Base-by-base conservation (phyloP, 2,113 vertebrate species). In the Cryptoleucopteryx plumbea region DNA sequence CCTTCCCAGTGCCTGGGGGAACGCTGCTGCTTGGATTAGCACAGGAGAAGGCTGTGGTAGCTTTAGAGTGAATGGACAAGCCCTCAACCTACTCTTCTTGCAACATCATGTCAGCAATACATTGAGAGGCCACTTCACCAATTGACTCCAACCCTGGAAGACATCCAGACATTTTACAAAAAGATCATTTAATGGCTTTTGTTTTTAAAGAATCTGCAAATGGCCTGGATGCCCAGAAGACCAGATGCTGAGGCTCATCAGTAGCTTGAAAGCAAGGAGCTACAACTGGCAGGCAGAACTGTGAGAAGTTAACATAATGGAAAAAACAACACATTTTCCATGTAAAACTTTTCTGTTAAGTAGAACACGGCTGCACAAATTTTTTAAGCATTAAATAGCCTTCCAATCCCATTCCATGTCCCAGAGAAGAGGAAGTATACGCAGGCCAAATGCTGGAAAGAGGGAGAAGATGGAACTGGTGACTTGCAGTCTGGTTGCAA, bases 291-390 rank as follows among this genome's bases (percentile, higher is more conserved):
- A 97, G 56, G 43, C 62, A 90, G 62, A 92, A 47, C 26, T 91
- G 50, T 85, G 45, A 81, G 56, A 91, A 94, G 83, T 63, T 92
- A 92, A 68, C 55, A 34, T 82, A 89, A 92, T 94, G 92, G 93
- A 95, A 96, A 95, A 89, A 94, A 22, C 65, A 91, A 84, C 47
- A 90, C 43, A 77, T 88, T 95, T 97, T 97, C 95, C 85, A n/a
- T 88, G 78, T 93, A 88, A 93, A 93, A 40, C 16, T 61, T 65
- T 43, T 86, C 65, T 65, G 7, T 73, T 94, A 94, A 96, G 43
- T 59, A 88, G 59, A 83, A 92, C 38, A 81, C 0, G 25, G 34
- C 47, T 86, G 73, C 67, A 32, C 1, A 18, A 55, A 92, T 96
- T 86, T 95, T 96, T 95, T 27, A 88, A 94, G 71, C 53, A 78